Evolutionary conservation across 2,113 vertebrate species (phyloP).

Genomic region (Catagonus wagneri): DNA sequence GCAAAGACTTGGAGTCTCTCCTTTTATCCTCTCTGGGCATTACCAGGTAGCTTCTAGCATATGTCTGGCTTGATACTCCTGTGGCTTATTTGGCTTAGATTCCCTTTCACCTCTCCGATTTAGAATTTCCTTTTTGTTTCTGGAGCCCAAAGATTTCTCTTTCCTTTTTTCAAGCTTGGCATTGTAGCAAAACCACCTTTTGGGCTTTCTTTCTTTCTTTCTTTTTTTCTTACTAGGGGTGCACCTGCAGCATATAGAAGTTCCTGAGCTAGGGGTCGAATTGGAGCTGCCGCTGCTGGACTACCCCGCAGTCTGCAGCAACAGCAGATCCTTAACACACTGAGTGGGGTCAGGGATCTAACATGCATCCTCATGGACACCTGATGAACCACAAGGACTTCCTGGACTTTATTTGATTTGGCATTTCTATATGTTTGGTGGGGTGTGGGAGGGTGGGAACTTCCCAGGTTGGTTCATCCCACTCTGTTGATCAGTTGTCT

Average conservation of each 20-base stretch:
- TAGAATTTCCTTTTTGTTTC: slow-evolving; percentile 23
- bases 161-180: slow-evolving; percentile 4
- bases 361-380: no score
- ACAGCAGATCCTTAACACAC: no score
- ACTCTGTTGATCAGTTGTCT: background rate
- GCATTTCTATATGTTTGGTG: background rate
- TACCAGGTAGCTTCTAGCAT: slow-evolving; percentile 36
- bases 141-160: background rate
- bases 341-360: no score
- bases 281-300: no score
- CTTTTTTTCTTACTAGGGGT: no score
- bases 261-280: no score
- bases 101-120: background rate
- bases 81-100: slow-evolving; percentile 52
- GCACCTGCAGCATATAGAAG: no score
- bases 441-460: background rate
- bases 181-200: background rate
- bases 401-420: background rate
- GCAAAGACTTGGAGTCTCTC: background rate
- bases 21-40: background rate
- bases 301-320: no score
- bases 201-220: background rate
- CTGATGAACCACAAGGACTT: background rate
- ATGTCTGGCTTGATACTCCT: background rate
- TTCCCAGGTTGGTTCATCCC: background rate